These are phyloP conservation scores for Chirona hameri DNA, from an alignment of 2,888 invertebrate genomes.

Conservation along the genomic window DNA sequence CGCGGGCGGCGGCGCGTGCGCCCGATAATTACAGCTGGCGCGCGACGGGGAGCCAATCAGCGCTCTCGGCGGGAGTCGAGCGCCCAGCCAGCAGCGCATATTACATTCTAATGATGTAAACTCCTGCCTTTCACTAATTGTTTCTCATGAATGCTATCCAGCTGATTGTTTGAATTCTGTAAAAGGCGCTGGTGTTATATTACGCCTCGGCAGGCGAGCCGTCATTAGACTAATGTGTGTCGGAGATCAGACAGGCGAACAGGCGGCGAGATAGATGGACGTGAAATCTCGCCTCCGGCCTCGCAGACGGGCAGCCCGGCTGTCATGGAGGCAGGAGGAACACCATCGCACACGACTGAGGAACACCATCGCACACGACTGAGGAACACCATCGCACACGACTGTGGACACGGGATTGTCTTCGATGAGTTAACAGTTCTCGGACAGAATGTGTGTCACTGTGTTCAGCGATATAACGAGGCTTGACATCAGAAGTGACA, in stretches of 20 bases:
- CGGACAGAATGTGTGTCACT: no score
- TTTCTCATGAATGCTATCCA: conserved; percentile 13
- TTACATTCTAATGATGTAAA: conserved; percentile 28
- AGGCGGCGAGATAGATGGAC: not conserved
- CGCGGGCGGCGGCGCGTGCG: conserved; percentile 12
- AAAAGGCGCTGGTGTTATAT: conserved; percentile 24
- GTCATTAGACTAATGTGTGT: not conserved
- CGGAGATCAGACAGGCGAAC: not conserved
- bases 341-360: no score
- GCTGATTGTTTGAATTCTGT: conserved; percentile 28
- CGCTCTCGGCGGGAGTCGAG: not conserved
- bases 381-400: no score
- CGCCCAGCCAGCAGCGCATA: conserved; percentile 6
- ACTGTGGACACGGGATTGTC: no score
- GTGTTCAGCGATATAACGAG: no score
- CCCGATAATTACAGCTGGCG: conserved; percentile 23
- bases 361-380: no score
- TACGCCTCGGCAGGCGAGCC: not conserved
- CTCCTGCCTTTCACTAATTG: conserved; percentile 28
- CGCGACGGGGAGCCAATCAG: conserved; percentile 13
- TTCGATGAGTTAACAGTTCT: no score
- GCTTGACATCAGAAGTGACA: no score
- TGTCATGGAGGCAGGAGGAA: no score
- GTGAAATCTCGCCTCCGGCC: not conserved
- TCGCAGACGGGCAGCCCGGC: no score